Conservation (phyloP, 2,797 vertebrate species). For the Smutsia temminckii region DNA sequence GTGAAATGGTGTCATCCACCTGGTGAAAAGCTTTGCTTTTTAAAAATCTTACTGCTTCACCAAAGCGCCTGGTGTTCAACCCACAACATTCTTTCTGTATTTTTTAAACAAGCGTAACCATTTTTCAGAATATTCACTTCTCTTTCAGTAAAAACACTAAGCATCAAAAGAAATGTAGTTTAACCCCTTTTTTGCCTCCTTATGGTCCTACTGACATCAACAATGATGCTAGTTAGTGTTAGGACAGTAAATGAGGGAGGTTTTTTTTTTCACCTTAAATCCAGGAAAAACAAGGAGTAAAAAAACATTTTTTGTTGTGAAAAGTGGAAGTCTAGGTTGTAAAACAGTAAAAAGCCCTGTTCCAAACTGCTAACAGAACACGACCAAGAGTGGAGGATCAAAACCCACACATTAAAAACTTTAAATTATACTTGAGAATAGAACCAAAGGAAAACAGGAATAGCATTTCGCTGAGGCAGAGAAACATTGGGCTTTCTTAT, state of each 20-base stretch:
- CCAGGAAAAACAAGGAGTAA: not conserved
- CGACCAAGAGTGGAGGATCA: not conserved
- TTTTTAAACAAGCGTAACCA: conserved; percentile 62
- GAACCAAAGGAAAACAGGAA: conserved; percentile 36
- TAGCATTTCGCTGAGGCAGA: conserved; percentile 25
- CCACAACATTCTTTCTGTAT: conserved; percentile 63
- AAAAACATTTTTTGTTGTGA: not conserved
- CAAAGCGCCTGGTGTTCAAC: conserved; percentile 74
- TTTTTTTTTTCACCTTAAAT: not conserved
- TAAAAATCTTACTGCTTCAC: conserved; percentile 67
- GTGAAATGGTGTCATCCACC: conserved; percentile 78
- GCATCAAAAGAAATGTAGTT: not conserved
- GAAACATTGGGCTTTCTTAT: not conserved
- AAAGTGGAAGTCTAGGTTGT: conserved; percentile 33
- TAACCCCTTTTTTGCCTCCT: not conserved
- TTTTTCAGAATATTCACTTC: conserved; percentile 56
- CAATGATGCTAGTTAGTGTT: not conserved
- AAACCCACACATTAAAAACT: conserved; percentile 40
- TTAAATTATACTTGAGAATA: not conserved
- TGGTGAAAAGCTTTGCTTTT: conserved; percentile 73
- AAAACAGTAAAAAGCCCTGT: conserved; percentile 45
- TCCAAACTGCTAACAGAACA: not conserved
- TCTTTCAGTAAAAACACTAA: conserved; percentile 34
- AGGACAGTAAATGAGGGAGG: not conserved
- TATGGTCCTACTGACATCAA: not conserved